Evolutionary conservation across 2,797 vertebrate species (phyloP).

Genomic region (Bovichtus diacanthus): DNA sequence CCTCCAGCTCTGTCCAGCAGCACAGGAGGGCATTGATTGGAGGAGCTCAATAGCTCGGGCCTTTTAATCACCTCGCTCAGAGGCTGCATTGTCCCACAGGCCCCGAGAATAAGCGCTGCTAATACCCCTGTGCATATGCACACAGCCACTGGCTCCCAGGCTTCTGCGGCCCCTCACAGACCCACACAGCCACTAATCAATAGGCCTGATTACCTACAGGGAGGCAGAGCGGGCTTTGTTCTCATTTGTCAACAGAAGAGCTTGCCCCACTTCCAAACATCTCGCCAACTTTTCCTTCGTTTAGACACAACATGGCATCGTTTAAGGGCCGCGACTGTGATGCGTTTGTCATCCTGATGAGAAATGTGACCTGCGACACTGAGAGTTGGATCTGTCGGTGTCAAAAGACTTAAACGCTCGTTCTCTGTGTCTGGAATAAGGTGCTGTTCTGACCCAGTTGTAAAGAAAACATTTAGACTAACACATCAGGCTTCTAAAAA

Average conservation of each 20-base stretch:
- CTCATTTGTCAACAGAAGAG: conserved; percentile 70
- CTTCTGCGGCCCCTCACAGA: conserved; percentile 63
- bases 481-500: conserved; percentile 75
- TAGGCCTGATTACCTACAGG: conserved; percentile 83
- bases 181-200: conserved; percentile 80
- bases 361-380: conserved; percentile 45
- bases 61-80: conserved; percentile 85
- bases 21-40: conserved; percentile 82
- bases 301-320: conserved; percentile 20
- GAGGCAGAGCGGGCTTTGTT: conserved; percentile 70
- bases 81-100: conserved; percentile 82
- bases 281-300: conserved; percentile 40
- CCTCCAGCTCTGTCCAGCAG: conserved; percentile 74
- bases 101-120: conserved; percentile 76
- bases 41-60: conserved; percentile 81
- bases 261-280: conserved; percentile 41
- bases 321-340: conserved; percentile 15
- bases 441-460: conserved; percentile 75
- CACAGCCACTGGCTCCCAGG: conserved; percentile 68
- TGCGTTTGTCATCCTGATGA: conserved; percentile 16
- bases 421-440: conserved; percentile 51
- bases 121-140: conserved; percentile 83
- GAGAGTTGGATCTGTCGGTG: conserved; percentile 3
- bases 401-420: conserved; percentile 36
- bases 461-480: conserved; percentile 71